phyloP scores from a whole-genome alignment of 2,888 invertebrate genomes.

The Nipponacmea schrenckii region DNA sequence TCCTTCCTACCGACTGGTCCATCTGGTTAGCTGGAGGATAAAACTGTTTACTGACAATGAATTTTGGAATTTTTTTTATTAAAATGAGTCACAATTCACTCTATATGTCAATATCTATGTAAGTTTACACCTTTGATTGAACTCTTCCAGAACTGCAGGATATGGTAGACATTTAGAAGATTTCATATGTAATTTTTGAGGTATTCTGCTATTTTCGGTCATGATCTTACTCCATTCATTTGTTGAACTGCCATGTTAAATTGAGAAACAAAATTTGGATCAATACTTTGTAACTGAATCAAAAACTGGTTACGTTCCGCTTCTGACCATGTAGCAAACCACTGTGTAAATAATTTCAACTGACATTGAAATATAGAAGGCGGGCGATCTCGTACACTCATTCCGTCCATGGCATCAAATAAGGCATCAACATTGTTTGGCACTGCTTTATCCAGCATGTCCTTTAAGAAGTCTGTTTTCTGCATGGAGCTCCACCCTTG shows the following conservation, averaged over 20 bases:
- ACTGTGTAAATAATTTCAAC: constrained; percentile 67
- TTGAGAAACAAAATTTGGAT: constrained; percentile 59
- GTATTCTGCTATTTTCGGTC: too few relatives aligned
- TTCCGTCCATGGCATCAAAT: constrained; percentile 54
- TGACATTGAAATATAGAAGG: constrained; percentile 69
- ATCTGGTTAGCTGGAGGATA: too few relatives aligned
- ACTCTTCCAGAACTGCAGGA: too few relatives aligned
- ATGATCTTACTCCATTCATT: neutral
- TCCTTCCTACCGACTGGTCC: too few relatives aligned
- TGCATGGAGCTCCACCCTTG: constrained; percentile 54
- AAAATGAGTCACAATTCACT: too few relatives aligned
- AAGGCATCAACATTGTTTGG: constrained; percentile 57
- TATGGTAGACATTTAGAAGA: too few relatives aligned
- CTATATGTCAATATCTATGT: too few relatives aligned
- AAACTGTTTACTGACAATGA: too few relatives aligned
- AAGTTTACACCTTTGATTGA: too few relatives aligned
- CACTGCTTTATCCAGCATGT: constrained; percentile 56
- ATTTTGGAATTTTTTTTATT: too few relatives aligned
- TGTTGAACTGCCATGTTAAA: constrained; percentile 52
- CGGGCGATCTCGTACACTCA: constrained; percentile 60
- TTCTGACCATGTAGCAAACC: constrained; percentile 66
- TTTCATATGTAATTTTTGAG: too few relatives aligned
- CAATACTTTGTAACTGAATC: constrained; percentile 55
- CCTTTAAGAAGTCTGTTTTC: constrained; percentile 57
- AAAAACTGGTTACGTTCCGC: constrained; percentile 60